Evolutionary conservation across 2,797 vertebrate genomes (phyloP), one percentile per base, ranked within the genome.

Genomic region (Megalops cyprinoides): DNA sequence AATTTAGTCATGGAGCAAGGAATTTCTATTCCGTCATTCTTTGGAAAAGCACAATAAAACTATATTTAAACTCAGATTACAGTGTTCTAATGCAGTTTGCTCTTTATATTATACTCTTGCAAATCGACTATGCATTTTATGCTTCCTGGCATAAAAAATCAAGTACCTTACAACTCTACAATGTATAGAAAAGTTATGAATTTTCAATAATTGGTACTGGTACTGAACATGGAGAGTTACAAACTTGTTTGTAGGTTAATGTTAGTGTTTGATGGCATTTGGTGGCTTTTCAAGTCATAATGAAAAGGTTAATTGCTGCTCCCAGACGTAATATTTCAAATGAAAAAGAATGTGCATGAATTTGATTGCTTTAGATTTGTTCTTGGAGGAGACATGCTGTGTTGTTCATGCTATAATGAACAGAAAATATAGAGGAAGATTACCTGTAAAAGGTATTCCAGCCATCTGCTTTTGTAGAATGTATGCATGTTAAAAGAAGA

Each of bases 71-170:
- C 65, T 82, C 65, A 60, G 85, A 51, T 60, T 25, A 84, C 74
- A 76, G 65, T 81, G 83, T 89, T 85, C 76, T 85, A 82, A 75
- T 87, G 86, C 84, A 85, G 86, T 90, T 90, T 89, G 87, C 87
- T 89, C 77, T 87, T 77, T 79, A 12, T 85, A 85, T 85, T 84
- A 51, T 58, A 86, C 83, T 83, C 90, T 92, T 92, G 90, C 87
- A 91, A 91, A 91, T 58, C 76, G 65, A 65, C 78, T 91, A 90
- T 91, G 89, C 90, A 90, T 90, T 84, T 84, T 81, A 83, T 84
- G 80, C 44, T 84, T 83, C 80, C 84, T 83, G 67, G 78, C 78
- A 85, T 73, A n/a, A 62, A 65, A 78, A 53, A 31, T 49, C 1
- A 74, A 73, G 81, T 83, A 77, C 51, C 76, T 49, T 18, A 76